A percentile compares a stretch with the other conserved stretches of the same genome.
Evolutionary conservation across 2,113 vertebrate genomes (phyloP).

Genomic region (Salvator merianae): DNA sequence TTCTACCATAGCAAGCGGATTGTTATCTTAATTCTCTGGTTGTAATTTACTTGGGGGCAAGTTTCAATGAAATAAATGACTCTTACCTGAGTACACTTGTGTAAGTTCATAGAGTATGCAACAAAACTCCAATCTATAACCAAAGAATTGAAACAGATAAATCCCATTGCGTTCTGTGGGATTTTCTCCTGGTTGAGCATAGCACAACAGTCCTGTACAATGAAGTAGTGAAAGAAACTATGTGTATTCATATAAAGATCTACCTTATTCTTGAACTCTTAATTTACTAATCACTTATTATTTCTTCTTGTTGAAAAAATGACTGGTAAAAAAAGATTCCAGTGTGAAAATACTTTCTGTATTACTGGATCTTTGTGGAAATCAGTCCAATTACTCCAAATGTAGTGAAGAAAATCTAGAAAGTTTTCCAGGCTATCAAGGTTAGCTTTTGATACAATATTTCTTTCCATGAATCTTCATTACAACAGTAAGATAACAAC

Average conservation of each 20-base stretch:
- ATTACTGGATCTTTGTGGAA: background rate
- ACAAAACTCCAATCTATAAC: background rate
- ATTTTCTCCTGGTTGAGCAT: background rate
- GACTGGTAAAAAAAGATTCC: background rate
- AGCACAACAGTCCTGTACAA: no score
- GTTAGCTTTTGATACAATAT: background rate
- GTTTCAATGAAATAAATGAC: background rate
- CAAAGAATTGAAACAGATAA: background rate
- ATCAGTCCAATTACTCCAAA: background rate
- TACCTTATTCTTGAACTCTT: background rate
- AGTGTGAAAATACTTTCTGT: background rate
- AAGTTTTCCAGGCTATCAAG: background rate
- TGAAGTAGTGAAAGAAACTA: background rate
- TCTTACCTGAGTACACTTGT: background rate
- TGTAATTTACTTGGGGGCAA: background rate
- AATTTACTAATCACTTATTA: background rate
- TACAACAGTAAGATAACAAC: conserved; percentile 10
- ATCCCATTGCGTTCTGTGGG: background rate
- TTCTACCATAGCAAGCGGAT: background rate
- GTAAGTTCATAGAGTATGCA: background rate
- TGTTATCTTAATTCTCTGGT: background rate
- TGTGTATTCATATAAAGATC: background rate
- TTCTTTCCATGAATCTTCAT: background rate
- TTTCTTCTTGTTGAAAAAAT: background rate
- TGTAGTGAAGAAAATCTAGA: conserved; percentile 2